These are phyloP conservation scores for Augochlorella aurata DNA, from an alignment of 2,888 invertebrate genomes.

Conservation along the genomic window DNA sequence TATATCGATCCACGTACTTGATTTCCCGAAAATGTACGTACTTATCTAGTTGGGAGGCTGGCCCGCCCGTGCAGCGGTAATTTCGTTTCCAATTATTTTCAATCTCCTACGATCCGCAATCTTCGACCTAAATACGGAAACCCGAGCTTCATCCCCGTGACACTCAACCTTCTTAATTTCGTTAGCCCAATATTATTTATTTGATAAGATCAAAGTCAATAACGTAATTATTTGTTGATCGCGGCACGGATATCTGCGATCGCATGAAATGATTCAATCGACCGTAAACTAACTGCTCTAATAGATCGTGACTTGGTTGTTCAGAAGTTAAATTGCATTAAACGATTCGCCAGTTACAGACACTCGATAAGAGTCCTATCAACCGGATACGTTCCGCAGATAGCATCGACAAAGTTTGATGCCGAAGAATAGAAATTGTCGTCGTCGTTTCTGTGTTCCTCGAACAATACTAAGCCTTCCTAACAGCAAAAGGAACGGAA, in stretches of 20 bases:
- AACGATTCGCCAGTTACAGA: conserved; percentile 42
- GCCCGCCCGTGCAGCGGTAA: not conserved
- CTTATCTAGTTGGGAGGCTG: not conserved
- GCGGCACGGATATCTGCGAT: not conserved
- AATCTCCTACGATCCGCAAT: not conserved
- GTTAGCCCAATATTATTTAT: not conserved
- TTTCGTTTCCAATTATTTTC: conserved; percentile 15
- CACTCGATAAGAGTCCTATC: conserved; percentile 38
- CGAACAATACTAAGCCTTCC: not conserved
- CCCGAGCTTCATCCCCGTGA: not conserved
- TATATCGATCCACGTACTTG: conserved; percentile 21
- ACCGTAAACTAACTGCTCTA: conserved; percentile 18
- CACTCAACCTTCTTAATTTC: not conserved
- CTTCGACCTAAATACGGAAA: conserved; percentile 6
- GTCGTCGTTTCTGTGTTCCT: not conserved
- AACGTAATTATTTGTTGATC: not conserved
- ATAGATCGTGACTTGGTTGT: conserved; percentile 32
- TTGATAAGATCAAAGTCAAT: not conserved
- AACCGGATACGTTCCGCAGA: conserved; percentile 27
- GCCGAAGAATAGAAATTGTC: conserved; percentile 12
- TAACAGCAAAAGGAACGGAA: not conserved
- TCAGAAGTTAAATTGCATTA: conserved; percentile 42
- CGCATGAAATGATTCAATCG: not conserved
- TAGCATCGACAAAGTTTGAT: conserved; percentile 11
- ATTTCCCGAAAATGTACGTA: not conserved